A percentile compares a stretch with the other conserved stretches of the same genome.
These are phyloP conservation scores for Scaptomyza pallida DNA, from an alignment of 1,140 invertebrate genomes.

Conservation along the genomic window DNA sequence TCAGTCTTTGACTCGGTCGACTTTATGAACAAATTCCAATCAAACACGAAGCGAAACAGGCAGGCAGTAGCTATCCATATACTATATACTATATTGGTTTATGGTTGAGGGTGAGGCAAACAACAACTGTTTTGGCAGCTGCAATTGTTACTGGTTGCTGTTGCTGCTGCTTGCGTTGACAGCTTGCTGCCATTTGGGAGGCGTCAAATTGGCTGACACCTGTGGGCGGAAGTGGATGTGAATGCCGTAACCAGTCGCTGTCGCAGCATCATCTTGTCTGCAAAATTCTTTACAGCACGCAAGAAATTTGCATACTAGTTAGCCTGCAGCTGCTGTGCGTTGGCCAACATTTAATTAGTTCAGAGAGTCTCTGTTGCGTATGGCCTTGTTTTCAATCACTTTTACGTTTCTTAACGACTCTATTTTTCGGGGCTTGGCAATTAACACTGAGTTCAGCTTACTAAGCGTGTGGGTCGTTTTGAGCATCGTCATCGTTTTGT, in stretches of 20 bases:
- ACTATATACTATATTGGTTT: constrained; percentile 4
- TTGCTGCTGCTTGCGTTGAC: constrained; percentile 55
- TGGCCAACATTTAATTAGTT: constrained; percentile 76
- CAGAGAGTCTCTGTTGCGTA: constrained; percentile 55
- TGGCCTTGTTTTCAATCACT: constrained; percentile 62
- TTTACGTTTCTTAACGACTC: constrained; percentile 36
- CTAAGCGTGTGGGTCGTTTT: constrained; percentile 57
- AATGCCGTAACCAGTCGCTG: constrained; percentile 32
- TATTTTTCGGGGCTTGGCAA: constrained; percentile 65
- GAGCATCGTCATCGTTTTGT: constrained; percentile 14
- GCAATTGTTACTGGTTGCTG: constrained; percentile 49
- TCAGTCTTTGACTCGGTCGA: constrained; percentile 20
- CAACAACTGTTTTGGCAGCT: constrained; percentile 28
- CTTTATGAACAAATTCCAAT: constrained; percentile 64
- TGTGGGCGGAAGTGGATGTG: constrained; percentile 52
- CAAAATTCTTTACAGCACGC: constrained; percentile 42
- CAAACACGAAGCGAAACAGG: constrained; percentile 31
- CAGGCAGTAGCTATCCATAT: constrained; percentile 22
- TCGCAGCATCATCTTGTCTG: constrained; percentile 19
- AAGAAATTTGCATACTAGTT: constrained; percentile 48
- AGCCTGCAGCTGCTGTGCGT: constrained; percentile 43
- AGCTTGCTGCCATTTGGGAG: constrained; percentile 48
- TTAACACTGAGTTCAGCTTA: constrained; percentile 70
- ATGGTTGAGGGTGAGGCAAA: neutral
- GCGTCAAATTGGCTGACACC: constrained; percentile 60